These are phyloP conservation scores for Uloborus diversus DNA, from an alignment of 1,140 invertebrate species.

Conservation along the genomic window DNA sequence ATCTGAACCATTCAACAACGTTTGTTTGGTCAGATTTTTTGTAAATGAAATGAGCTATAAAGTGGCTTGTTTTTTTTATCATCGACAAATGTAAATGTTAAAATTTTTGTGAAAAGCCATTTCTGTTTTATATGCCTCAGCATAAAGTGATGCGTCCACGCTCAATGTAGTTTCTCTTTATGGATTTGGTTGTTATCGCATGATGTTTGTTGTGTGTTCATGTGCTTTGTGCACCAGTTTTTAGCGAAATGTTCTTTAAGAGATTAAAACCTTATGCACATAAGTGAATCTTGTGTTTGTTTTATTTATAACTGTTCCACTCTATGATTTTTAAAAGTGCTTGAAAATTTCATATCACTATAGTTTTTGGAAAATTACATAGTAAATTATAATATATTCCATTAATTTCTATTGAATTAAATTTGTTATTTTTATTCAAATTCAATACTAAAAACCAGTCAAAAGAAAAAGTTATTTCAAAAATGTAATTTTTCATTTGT, in stretches of 20 bases:
- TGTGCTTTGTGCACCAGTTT: constrained; percentile 56
- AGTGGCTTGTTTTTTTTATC: constrained; percentile 55
- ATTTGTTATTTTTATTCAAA: too few species aligned
- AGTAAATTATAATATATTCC: too few species aligned
- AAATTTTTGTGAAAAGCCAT: constrained; percentile 30
- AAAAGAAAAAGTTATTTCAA: too few species aligned
- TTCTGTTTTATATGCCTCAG: constrained; percentile 46
- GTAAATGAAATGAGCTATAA: constrained; percentile 54
- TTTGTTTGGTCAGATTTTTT: constrained; percentile 9
- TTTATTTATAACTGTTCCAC: too few species aligned
- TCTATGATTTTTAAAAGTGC: too few species aligned
- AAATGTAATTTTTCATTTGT: too few species aligned
- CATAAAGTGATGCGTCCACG: constrained; percentile 57
- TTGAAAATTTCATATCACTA: too few species aligned
- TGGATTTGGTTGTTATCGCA: constrained; percentile 57
- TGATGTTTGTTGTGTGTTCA: constrained; percentile 57
- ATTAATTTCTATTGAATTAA: too few species aligned
- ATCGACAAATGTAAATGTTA: constrained; percentile 55
- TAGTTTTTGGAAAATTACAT: too few species aligned
- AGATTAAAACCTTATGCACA: constrained; percentile 58
- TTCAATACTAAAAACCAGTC: too few species aligned
- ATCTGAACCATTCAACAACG: background rate
- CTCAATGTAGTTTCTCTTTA: constrained; percentile 57
- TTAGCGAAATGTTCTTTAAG: constrained; percentile 56
- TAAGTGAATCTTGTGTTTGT: constrained; percentile 23